Conservation (phyloP, 2,797 vertebrate genomes). For the Poecilia gillii region DNA sequence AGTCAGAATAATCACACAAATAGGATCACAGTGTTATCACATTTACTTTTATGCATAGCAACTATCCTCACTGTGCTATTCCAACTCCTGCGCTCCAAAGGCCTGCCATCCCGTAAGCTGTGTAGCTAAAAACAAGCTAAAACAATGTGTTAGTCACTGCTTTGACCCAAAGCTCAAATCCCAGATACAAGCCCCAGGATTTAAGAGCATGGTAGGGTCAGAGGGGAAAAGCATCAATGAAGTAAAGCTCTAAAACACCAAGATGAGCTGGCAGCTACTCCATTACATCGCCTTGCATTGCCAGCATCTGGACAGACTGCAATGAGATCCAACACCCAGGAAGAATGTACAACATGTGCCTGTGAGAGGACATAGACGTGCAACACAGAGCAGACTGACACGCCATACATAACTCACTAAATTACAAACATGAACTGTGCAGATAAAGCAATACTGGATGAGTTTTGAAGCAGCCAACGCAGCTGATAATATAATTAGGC, state of each 20-base stretch:
- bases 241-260: background rate
- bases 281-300: too few relatives aligned
- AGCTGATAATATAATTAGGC: slow-evolving; percentile 8
- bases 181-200: slow-evolving; percentile 6
- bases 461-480: background rate
- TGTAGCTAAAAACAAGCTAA: background rate
- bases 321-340: background rate
- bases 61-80: background rate
- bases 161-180: background rate
- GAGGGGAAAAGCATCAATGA: background rate
- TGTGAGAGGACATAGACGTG: background rate
- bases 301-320: background rate
- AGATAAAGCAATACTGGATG: background rate
- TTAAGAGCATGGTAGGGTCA: slow-evolving; percentile 7
- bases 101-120: background rate
- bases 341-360: background rate
- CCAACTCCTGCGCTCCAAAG: background rate
- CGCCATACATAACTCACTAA: background rate
- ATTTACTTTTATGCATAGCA: background rate
- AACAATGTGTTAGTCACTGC: background rate
- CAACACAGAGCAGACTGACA: background rate
- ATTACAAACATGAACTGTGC: background rate
- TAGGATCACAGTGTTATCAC: background rate
- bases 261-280: background rate
- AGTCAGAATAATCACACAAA: background rate